Evolutionary conservation across 2,113 vertebrate species (phyloP), one percentile per base, ranked within the genome.

Genomic region (Gambusia affinis): DNA sequence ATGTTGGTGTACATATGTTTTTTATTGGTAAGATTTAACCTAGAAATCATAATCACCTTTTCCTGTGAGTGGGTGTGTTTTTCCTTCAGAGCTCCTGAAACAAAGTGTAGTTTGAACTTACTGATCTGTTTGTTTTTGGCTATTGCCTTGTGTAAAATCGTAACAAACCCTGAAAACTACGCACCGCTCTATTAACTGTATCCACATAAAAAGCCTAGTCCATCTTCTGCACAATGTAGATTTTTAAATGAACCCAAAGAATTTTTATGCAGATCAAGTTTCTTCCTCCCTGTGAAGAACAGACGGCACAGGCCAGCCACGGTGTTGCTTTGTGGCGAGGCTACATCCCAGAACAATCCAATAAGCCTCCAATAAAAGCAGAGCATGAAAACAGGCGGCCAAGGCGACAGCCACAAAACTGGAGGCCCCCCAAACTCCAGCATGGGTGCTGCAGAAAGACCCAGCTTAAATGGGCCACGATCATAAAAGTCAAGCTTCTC

Each of bases 401-500:
- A 4, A 19, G 62, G 63, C 3, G 4, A 67, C 44, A 73, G 62
- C 70, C 15, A 64, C 79, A 42, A 30, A 28, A 4, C 70, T 42
- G 69, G 8, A 22, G 78, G 54, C 66, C 77, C 70, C 72, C 72
- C 22, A 15, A 77, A 76, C 72, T 71, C 51, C 81, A 83, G 19
- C 70, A 42, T n/a, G 57, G 67, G 64, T 67, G 76, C 73, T 44
- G 76, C 31, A 31, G 14, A 47, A 12, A 19, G 29, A 33, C 51
- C 22, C 33, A 12, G 22, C 47, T 33, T 30, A 30, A 76, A 78
- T 37, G 27, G 27, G 27, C 75, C 62, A 54, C 73, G 72, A 61
- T 82, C 78, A 63, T 87, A 85, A 84, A 88, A 47, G 80, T 54
- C 61, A 1, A 63, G 57, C 28, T 22, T 63, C 72, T 84, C n/a